Conservation (phyloP, 2,113 vertebrate genomes). For the Phalacrocorax pelagicus region DNA sequence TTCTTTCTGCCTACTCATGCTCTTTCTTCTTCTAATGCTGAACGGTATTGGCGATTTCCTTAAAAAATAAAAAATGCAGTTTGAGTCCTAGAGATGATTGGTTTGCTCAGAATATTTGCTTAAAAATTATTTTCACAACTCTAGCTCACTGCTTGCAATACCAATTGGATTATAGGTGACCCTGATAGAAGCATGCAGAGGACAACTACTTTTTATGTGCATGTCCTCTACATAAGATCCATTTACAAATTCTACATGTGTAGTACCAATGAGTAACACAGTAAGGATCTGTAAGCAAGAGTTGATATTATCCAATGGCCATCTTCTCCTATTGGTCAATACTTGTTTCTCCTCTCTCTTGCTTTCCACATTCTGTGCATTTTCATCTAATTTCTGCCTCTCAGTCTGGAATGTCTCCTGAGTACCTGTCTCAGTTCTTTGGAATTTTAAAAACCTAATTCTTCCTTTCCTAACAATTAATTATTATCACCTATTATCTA, state of each 20-base stretch:
- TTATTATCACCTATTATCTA: slow-evolving; percentile 48
- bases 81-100: background rate
- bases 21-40: background rate
- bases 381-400: background rate
- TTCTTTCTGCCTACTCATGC: background rate
- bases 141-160: background rate
- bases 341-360: background rate
- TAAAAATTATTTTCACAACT: background rate
- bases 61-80: background rate
- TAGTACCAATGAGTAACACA: background rate
- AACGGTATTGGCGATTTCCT: background rate
- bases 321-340: background rate
- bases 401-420: background rate
- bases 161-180: background rate
- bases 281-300: background rate
- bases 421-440: background rate
- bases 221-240: background rate
- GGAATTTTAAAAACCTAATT: background rate
- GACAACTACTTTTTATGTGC: background rate
- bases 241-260: background rate
- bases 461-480: slow-evolving; percentile 36
- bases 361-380: background rate
- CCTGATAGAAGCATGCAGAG: background rate
- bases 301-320: background rate
- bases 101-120: background rate